Evolutionary conservation across 92 coral and sea anemone genomes (phyloP), one percentile per base, ranked within the genome.

Genomic region (Zoanthus sociatus): DNA sequence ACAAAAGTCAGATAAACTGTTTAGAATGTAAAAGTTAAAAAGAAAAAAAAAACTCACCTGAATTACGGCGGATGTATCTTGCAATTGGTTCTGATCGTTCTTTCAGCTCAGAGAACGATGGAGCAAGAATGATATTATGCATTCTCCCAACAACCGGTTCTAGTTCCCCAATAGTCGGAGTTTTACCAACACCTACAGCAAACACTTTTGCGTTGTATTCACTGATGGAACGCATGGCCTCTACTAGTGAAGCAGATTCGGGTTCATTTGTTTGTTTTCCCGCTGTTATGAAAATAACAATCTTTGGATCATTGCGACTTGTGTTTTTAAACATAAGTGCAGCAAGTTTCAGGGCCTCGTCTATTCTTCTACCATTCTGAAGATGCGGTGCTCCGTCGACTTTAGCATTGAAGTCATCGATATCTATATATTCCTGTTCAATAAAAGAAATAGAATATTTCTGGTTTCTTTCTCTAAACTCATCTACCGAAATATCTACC

Each of bases 321-420:
- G 31, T 67, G 26, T 56, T 44, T 33, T 60, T 7, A 7, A 60
- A 33, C 9, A 72, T 45, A 6, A 54, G 44, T 45, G 79, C 88
- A 21, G 98, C 94, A 46, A 83, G 88, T 77, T 79, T 73, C 26
- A 93, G 84, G 9, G 95, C 95, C 18, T 85, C 55, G 55, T 94
- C 98, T 54, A 92, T 76, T 26, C 98, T 71, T 76, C 95, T 87
- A 69, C 78, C 84, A 11, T 95, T 94, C 17, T 18, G 30, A 11
- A 79, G 60, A 63, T 79, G 84, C 7, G 84, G 84, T 15, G 84
- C 73, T 12, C 63, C 64, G 56, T 63, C 72, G 58, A 67, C 63
- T 63, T 79, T 79, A 10, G 15, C 4, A 15, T 79, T 79, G 30
- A 79, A 45, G 18, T 79, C 84, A 21, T 79, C 84, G 56, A 79